Evolutionary conservation across 2,113 vertebrate genomes (phyloP).

Genomic region (Sinosuthora webbiana): DNA sequence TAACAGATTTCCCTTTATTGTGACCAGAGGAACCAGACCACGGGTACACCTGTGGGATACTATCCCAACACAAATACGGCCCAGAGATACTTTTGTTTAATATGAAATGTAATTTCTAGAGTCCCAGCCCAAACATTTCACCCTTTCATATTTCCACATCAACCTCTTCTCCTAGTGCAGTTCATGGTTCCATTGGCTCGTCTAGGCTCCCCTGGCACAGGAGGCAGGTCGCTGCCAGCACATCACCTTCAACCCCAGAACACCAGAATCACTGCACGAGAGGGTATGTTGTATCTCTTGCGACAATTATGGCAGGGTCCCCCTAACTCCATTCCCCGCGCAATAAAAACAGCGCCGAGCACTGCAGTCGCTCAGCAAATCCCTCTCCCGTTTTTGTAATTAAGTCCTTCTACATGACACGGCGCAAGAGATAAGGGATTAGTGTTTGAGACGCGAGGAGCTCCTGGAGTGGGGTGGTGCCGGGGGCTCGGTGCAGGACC

Average conservation of each 20-base stretch:
- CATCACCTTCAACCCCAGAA: not conserved
- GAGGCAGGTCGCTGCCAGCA: not conserved
- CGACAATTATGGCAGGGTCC: not conserved
- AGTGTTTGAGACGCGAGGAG: not conserved
- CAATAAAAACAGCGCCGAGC: rapidly evolving
- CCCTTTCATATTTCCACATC: not conserved
- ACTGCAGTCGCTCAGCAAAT: not conserved
- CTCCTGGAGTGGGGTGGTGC: not conserved
- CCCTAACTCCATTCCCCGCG: rapidly evolving
- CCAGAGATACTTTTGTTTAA: not conserved
- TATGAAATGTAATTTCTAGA: not conserved
- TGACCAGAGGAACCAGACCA: not conserved
- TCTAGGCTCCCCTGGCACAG: not conserved
- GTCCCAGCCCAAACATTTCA: not conserved
- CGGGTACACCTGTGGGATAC: not conserved
- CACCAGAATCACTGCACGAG: rapidly evolving
- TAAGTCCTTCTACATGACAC: conserved; percentile 16
- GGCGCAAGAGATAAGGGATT: not conserved
- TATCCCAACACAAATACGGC: not conserved
- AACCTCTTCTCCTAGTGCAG: not conserved
- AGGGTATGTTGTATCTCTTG: rapidly evolving
- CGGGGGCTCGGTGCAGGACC: rapidly evolving
- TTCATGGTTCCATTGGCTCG: rapidly evolving
- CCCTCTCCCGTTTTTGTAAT: not conserved
- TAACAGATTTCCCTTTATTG: not conserved